Evolutionary conservation across 2,888 invertebrate genomes (phyloP).

Genomic region (Dicroscelio sp.): DNA sequence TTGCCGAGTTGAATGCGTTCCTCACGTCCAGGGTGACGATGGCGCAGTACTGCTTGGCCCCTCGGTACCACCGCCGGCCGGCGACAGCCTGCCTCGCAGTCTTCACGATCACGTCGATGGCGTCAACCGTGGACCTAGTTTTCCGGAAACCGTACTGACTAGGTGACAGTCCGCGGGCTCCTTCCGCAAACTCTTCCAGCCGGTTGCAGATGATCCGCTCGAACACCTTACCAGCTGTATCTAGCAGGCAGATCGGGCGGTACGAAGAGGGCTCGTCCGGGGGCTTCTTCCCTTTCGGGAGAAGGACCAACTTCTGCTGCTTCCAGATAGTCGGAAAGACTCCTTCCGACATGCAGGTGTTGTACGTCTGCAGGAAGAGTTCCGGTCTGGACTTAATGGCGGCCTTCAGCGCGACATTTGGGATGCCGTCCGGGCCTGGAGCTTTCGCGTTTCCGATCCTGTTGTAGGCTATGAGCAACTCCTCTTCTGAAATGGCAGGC

Average conservation of each 20-base stretch:
- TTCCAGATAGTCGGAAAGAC: slow-evolving; percentile 75
- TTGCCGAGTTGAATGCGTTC: slow-evolving; percentile 13
- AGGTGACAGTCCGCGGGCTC: background rate
- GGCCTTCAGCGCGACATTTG: no score
- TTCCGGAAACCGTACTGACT: slow-evolving; percentile 16
- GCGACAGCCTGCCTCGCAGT: background rate
- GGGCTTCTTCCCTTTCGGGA: slow-evolving; percentile 63
- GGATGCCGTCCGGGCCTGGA: slow-evolving; percentile 35
- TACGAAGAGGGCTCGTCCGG: slow-evolving; percentile 59
- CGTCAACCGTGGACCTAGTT: slow-evolving; percentile 1
- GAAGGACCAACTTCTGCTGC: slow-evolving; percentile 67
- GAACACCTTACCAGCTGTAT: background rate
- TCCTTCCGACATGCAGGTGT: slow-evolving; percentile 49
- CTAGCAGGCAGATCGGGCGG: slow-evolving; percentile 17
- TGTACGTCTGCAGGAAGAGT: slow-evolving; percentile 74
- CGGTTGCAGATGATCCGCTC: slow-evolving; percentile 2
- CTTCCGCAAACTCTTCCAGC: slow-evolving; percentile 2
- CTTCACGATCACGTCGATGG: background rate
- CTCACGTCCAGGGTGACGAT: background rate
- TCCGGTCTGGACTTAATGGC: slow-evolving; percentile 60
- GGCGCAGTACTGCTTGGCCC: slow-evolving; percentile 14
- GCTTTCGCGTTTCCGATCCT: slow-evolving; percentile 22
- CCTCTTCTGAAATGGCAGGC: background rate
- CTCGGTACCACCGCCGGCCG: background rate
- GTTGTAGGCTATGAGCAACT: slow-evolving; percentile 10